A percentile compares a stretch with the other conserved stretches of the same genome.
phyloP scores from a whole-genome alignment of 2,797 vertebrate species.

The Tachyglossus aculeatus region DNA sequence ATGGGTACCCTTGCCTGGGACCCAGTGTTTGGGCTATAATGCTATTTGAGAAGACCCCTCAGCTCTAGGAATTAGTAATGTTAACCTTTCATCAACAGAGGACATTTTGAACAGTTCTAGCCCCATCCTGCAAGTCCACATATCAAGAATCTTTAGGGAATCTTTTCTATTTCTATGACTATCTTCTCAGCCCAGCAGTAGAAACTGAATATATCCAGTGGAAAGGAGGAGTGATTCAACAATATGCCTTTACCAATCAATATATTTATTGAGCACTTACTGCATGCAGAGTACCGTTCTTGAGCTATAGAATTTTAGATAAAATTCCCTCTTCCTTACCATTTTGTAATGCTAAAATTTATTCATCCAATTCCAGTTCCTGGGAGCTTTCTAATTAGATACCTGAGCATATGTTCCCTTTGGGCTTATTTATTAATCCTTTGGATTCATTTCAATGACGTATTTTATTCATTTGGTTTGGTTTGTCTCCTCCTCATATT shows the following conservation, averaged over 20 bases:
- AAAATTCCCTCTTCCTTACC: neutral
- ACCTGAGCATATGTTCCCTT: neutral
- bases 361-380: constrained; percentile 1
- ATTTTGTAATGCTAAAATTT: neutral
- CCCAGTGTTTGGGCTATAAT: no score
- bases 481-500: constrained; percentile 25
- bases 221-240: neutral
- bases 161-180: no score
- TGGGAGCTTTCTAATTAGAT: constrained; percentile 39
- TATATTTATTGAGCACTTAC: no score
- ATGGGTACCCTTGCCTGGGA: no score
- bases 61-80: no score
- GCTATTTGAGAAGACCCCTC: no score
- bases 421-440: constrained; percentile 26
- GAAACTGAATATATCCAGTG: constrained; percentile 1
- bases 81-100: no score
- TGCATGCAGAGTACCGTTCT: no score
- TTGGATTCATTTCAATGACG: constrained; percentile 12
- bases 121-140: no score
- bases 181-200: neutral
- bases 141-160: no score
- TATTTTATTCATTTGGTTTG: constrained; percentile 17
- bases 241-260: neutral
- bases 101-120: no score
- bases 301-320: neutral